phyloP scores from a whole-genome alignment of 2,888 invertebrate genomes.

The Mimas tiliae region DNA sequence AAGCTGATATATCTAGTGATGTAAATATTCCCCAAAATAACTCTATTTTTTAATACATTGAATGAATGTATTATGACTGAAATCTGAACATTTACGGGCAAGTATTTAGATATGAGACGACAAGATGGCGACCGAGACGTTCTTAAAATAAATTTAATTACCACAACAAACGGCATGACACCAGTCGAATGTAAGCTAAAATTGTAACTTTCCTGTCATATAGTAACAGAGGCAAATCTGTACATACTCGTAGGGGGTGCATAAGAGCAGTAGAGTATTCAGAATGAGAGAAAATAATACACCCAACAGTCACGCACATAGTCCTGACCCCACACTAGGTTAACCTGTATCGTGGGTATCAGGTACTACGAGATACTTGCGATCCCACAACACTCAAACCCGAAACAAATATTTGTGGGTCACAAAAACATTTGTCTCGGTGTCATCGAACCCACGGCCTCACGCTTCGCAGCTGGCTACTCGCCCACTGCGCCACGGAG shows the following conservation, averaged over 20 bases:
- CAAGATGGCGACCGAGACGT: conserved; percentile 4
- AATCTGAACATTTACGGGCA: neutral
- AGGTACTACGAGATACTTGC: no score
- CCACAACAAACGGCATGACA: conserved; percentile 12
- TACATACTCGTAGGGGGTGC: neutral
- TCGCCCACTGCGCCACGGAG: no score
- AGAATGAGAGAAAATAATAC: neutral
- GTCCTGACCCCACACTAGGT: no score
- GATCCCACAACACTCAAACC: no score
- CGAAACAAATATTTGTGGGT: no score
- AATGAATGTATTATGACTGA: neutral
- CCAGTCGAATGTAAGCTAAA: neutral
- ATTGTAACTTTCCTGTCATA: conserved; percentile 5
- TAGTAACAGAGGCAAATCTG: neutral
- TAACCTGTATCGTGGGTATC: no score
- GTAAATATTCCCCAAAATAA: neutral
- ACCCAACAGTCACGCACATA: no score
- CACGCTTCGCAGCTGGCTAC: no score
- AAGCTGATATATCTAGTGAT: no score
- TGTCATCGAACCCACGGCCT: no score
- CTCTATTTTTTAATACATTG: neutral
- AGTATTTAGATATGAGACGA: neutral
- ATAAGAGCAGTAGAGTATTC: neutral
- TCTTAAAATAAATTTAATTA: conserved; percentile 24
- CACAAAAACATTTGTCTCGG: no score